phyloP scores from a whole-genome alignment of 2,888 invertebrate species.

The Lasioglossum calceatum region DNA sequence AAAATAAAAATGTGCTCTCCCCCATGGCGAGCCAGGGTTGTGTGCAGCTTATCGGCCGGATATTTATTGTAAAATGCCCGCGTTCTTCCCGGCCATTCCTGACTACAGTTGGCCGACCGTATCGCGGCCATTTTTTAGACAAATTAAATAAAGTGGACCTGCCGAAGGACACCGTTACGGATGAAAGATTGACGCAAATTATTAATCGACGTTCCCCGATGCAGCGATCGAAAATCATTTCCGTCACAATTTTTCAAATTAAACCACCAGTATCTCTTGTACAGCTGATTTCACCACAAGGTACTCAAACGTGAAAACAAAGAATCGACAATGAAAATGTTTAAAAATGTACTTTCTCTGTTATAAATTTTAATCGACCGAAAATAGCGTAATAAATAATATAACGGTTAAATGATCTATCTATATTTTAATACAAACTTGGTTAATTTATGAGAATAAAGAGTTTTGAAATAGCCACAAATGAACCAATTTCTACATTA shows the following conservation, averaged over 20 bases:
- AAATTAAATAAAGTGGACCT: slow-evolving; percentile 71
- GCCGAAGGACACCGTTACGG: slow-evolving; percentile 46
- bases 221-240: background rate
- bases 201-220: background rate
- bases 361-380: background rate
- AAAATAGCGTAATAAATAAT: background rate
- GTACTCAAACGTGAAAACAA: background rate
- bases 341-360: background rate
- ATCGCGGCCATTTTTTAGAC: slow-evolving; percentile 66
- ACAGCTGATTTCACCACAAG: background rate
- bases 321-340: background rate
- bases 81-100: slow-evolving; percentile 65
- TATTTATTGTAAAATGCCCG: slow-evolving; percentile 81
- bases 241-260: background rate
- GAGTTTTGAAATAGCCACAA: background rate
- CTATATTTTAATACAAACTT: background rate
- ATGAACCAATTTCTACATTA: background rate
- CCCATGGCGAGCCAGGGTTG: slow-evolving; percentile 66
- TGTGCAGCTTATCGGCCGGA: slow-evolving; percentile 80
- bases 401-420: background rate
- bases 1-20: slow-evolving; percentile 75
- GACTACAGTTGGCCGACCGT: slow-evolving; percentile 55
- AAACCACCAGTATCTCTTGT: background rate
- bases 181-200: slow-evolving; percentile 21
- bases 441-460: background rate